Evolutionary conservation across 2,113 vertebrate species (phyloP).

Genomic region (Eptatretus burgeri): DNA sequence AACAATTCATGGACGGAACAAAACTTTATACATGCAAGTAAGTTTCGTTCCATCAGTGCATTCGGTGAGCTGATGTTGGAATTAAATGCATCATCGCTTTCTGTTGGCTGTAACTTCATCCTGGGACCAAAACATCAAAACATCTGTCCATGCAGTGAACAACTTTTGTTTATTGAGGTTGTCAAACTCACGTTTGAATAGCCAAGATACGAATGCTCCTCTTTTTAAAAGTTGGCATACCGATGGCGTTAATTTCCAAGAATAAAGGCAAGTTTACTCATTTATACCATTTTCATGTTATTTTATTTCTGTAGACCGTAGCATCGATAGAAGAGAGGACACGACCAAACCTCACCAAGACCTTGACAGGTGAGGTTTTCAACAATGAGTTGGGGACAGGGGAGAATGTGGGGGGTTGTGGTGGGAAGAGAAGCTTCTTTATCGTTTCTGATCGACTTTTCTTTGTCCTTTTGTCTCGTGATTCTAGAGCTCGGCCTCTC

Average conservation of each 20-base stretch:
- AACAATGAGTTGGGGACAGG: neutral
- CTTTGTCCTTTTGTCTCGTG: constrained; percentile 11
- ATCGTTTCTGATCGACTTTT: neutral
- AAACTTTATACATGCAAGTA: constrained; percentile 89
- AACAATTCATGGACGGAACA: constrained; percentile 72
- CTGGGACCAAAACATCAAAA: neutral
- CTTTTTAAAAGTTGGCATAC: neutral
- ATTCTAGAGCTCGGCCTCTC: constrained; percentile 44
- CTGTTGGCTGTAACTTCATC: neutral
- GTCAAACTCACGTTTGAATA: neutral
- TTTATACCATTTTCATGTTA: neutral
- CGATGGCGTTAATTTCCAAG: neutral
- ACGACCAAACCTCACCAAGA: constrained; percentile 57
- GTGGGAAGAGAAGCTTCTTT: neutral
- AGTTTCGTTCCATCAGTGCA: constrained; percentile 10
- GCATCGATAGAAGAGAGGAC: constrained; percentile 68
- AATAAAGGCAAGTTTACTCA: neutral
- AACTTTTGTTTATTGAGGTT: neutral
- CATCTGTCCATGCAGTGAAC: neutral
- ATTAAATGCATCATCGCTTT: constrained; percentile 3
- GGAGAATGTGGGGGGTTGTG: neutral
- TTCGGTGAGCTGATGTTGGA: no score
- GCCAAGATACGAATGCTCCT: neutral
- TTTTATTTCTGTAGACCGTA: constrained; percentile 24
- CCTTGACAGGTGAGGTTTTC: constrained; percentile 36